phyloP scores from a whole-genome alignment of 1,140 invertebrate species.

The Bombyx mandarina region DNA sequence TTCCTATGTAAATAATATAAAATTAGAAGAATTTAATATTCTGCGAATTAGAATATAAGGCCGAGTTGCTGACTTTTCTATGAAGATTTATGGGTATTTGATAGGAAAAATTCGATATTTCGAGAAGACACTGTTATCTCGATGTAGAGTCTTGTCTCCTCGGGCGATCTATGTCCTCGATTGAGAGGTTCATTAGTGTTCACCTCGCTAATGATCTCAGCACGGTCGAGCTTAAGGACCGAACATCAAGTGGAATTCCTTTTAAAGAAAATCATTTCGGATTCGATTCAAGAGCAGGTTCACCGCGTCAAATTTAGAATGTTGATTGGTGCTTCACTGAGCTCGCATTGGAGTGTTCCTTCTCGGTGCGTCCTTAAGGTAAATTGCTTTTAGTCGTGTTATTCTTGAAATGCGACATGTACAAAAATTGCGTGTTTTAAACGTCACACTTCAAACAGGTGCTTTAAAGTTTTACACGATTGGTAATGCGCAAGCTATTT shows the following conservation, averaged over 20 bases:
- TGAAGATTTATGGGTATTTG: conserved; percentile 5
- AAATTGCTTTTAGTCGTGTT: no score
- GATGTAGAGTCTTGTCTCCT: conserved; percentile 29
- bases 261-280: conserved; percentile 11
- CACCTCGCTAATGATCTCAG: conserved; percentile 48
- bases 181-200: conserved; percentile 60
- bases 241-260: conserved; percentile 14
- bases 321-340: no score
- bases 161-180: conserved; percentile 32
- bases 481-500: conserved; percentile 11
- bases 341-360: no score
- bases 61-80: no score
- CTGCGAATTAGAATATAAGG: no score
- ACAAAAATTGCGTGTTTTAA: no score
- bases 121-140: conserved; percentile 19
- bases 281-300: neutral
- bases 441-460: no score
- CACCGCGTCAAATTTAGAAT: neutral
- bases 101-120: conserved; percentile 20
- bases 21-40: no score
- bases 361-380: no score
- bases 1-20: no score
- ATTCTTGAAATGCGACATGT: no score
- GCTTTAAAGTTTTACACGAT: no score
- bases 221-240: conserved; percentile 14